Percentiles rank a stretch among this genome's conserved stretches.
Conservation (phyloP, 2,113 vertebrate genomes). For the Nipponia nippon region DNA sequence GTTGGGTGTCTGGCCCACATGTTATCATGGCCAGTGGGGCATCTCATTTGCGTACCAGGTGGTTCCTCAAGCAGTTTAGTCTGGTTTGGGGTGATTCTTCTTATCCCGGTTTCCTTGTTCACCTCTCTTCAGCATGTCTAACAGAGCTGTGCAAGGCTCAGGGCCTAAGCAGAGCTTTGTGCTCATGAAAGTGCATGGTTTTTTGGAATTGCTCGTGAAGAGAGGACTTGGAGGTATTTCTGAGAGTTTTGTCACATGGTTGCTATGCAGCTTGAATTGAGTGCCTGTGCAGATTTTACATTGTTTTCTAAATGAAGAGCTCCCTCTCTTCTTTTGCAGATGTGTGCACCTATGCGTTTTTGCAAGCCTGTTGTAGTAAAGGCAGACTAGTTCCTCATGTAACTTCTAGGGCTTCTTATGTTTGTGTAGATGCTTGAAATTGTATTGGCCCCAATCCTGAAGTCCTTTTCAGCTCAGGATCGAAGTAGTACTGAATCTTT, state of each 20-base stretch:
- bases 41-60: neutral
- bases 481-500: neutral
- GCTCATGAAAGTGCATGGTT: fast-evolving
- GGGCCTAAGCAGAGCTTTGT: neutral
- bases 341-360: neutral
- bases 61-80: neutral
- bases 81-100: neutral
- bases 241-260: neutral
- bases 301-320: constrained; percentile 1
- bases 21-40: fast-evolving
- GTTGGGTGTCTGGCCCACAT: neutral
- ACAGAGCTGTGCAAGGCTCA: neutral
- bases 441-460: neutral
- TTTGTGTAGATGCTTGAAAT: neutral
- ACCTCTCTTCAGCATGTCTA: neutral
- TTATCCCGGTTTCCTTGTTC: neutral
- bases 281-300: neutral
- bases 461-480: neutral
- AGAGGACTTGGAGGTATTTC: neutral
- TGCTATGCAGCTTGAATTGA: neutral
- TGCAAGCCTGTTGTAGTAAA: neutral
- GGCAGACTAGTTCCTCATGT: neutral
- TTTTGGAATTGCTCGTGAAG: neutral
- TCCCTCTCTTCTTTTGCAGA: neutral
- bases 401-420: neutral